These are phyloP conservation scores for Callocephalon fimbriatum DNA, from an alignment of 2,113 vertebrate genomes.

Conservation along the genomic window DNA sequence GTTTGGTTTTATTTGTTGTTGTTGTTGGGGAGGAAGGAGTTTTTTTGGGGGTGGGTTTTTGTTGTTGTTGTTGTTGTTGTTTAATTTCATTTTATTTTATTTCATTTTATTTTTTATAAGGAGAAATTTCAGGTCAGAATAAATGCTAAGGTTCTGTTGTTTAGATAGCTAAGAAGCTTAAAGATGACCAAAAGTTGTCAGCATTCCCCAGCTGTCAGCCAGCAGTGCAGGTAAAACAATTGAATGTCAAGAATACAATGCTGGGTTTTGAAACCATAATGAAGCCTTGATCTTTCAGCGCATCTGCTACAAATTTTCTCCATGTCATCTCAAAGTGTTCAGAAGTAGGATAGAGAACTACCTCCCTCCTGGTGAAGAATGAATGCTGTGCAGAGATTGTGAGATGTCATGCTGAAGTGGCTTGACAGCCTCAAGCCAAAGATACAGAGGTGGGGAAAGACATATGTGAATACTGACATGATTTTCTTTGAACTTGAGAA, in stretches of 20 bases:
- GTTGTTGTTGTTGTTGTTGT: no score
- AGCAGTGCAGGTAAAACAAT: neutral
- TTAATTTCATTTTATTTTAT: neutral
- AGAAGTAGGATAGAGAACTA: neutral
- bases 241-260: neutral
- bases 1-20: neutral
- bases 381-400: accelerated
- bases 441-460: neutral
- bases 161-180: neutral
- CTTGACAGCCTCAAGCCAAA: neutral
- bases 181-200: neutral
- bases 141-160: neutral
- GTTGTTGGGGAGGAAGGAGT: neutral
- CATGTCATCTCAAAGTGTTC: neutral
- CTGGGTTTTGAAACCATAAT: neutral
- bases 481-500: neutral
- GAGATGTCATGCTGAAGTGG: neutral
- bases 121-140: neutral
- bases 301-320: neutral
- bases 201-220: neutral
- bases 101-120: neutral
- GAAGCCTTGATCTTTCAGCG: neutral
- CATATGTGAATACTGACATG: neutral
- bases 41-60: neutral
- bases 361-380: neutral